A percentile compares a stretch with the other conserved stretches of the same genome.
Evolutionary conservation across 2,888 invertebrate genomes (phyloP).

Genomic region (Seira ritae): DNA sequence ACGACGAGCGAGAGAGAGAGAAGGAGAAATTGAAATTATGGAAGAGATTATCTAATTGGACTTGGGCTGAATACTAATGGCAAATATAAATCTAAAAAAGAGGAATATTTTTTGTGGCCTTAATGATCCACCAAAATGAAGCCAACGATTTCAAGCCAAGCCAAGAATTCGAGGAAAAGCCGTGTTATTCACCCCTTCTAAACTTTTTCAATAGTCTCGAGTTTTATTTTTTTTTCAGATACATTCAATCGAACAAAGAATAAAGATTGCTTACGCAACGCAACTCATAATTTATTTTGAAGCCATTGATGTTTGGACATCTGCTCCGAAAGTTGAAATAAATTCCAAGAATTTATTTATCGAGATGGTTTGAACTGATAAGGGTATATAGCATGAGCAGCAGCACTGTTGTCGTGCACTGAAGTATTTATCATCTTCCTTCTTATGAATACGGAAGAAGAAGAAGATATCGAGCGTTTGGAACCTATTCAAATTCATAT

Average conservation of each 20-base stretch:
- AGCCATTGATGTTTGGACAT: slow-evolving; percentile 6
- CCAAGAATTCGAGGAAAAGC: no score
- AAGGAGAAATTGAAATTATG: not conserved
- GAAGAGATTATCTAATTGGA: slow-evolving; percentile 13
- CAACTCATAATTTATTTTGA: slow-evolving; percentile 1
- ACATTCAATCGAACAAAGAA: not conserved
- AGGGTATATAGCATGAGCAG: no score
- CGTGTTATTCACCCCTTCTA: not conserved
- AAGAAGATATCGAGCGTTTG: not conserved
- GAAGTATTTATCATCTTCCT: slow-evolving; percentile 4
- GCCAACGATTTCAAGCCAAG: no score
- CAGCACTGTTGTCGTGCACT: not conserved
- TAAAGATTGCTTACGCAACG: slow-evolving; percentile 11
- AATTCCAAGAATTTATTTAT: slow-evolving; percentile 6
- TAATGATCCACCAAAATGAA: no score
- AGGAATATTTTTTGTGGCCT: not conserved
- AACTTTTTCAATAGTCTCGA: not conserved
- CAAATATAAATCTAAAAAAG: not conserved
- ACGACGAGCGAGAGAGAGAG: no score
- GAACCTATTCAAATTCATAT: not conserved
- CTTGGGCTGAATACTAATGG: slow-evolving; percentile 15
- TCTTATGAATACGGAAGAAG: not conserved
- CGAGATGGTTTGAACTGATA: slow-evolving; percentile 9
- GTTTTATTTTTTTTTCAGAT: not conserved
- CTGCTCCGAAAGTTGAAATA: slow-evolving; percentile 4